phyloP scores from a whole-genome alignment of 1,140 invertebrate species.

The Drosophila erecta region DNA sequence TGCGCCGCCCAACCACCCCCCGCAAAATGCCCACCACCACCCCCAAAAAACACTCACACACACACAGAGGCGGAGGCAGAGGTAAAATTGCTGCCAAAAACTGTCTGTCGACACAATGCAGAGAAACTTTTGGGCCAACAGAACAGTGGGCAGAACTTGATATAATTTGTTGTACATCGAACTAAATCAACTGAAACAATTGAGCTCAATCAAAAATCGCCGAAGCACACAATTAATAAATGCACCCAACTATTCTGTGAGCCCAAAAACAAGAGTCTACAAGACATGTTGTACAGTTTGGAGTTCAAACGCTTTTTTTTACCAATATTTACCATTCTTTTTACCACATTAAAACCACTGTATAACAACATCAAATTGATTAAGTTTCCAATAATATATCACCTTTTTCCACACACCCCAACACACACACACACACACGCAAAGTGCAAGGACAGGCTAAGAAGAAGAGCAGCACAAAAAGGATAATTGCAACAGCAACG shows the following conservation, averaged over 20 bases:
- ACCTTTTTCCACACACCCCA: constrained; percentile 18
- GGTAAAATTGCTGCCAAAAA: constrained; percentile 49
- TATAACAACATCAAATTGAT: constrained; percentile 17
- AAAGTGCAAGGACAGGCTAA: constrained; percentile 34
- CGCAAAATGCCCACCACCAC: constrained; percentile 14
- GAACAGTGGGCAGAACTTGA: constrained; percentile 21
- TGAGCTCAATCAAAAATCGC: no score
- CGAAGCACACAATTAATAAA: no score
- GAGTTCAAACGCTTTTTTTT: no score
- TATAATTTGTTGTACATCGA: neutral
- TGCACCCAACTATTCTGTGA: no score
- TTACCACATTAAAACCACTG: constrained; percentile 7
- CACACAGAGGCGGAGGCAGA: neutral
- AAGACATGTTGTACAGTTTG: no score
- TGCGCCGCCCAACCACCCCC: constrained; percentile 12
- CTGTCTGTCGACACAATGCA: constrained; percentile 59
- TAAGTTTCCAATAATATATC: constrained; percentile 39
- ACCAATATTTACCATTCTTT: no score
- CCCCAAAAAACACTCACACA: constrained; percentile 11
- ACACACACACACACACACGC: constrained; percentile 12
- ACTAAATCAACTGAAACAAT: neutral
- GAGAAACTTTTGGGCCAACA: constrained; percentile 27
- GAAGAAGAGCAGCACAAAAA: constrained; percentile 7
- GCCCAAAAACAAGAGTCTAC: no score
- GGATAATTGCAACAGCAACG: neutral